phyloP scores from a whole-genome alignment of 1,140 invertebrate species.

The Drosophila mauritiana region DNA sequence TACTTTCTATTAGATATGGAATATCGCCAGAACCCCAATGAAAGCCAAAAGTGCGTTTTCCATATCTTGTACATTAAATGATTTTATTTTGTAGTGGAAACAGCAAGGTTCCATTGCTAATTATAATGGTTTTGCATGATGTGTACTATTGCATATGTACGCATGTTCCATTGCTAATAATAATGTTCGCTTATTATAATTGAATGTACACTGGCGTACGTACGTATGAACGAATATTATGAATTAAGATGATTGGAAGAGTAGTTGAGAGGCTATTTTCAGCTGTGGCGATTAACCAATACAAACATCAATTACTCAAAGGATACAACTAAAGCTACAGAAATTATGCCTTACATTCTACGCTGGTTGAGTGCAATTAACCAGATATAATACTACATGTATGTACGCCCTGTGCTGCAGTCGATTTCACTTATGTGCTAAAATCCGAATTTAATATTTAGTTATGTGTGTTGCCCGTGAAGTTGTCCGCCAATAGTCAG shows the following conservation, averaged over 20 bases:
- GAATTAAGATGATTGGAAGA: conserved; percentile 14
- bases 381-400: conserved; percentile 35
- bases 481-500: background rate
- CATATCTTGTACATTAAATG: conserved; percentile 2
- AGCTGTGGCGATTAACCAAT: background rate
- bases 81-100: background rate
- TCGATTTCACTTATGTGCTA: conserved; percentile 17
- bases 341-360: conserved; percentile 16
- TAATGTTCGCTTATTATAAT: too few species aligned
- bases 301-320: background rate
- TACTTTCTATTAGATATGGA: too few species aligned
- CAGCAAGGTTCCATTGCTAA: too few species aligned
- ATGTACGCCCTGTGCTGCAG: conserved; percentile 24
- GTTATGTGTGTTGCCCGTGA: background rate
- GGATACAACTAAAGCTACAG: background rate
- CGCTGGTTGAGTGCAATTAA: conserved; percentile 22
- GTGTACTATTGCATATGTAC: too few species aligned
- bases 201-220: background rate
- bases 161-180: background rate
- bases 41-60: background rate
- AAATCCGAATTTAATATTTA: conserved; percentile 9
- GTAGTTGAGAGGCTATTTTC: conserved; percentile 8
- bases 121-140: too few species aligned
- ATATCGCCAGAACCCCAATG: background rate
- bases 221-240: background rate